Evolutionary conservation across 2,888 invertebrate species (phyloP), one percentile per base, ranked within the genome.

Genomic region (Tetragonisca angustula): DNA sequence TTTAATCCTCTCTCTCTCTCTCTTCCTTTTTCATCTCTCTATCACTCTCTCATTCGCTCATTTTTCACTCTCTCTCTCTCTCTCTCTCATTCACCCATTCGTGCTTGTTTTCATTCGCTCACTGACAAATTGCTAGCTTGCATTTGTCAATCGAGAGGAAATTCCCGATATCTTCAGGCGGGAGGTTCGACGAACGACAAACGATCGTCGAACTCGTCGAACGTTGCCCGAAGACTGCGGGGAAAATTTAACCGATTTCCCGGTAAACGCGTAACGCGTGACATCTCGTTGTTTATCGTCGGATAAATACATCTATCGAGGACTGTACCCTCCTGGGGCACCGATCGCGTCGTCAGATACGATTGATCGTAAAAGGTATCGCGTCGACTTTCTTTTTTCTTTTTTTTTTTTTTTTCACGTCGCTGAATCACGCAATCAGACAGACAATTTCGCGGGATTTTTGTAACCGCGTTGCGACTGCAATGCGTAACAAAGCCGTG

Each of bases 291-390:
- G 81, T 83, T 87, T 77, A 83, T 88, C 86, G 83, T 83, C 76
- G 86, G 85, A 83, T 73, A 74, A 36, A 73, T 64, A 52, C 6
- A 32, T 43, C 43, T 13, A 84, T 84, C 77, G 81, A 54, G 59
- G 56, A 56, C 71, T 61, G 54, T 65, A 85, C 91, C 91, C 90
- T 69, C 91, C 90, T 88, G 90, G 90, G 90, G 90, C 70, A 52
- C 72, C 64, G 78, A 74, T 61, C 56, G 61, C 76, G 50, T 79
- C 64, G 67, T 52, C 76, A 70, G 62, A 74, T 76, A 78, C 72
- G 56, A 83, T 79, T 71, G 83, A 81, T 80, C 75, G 73, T 81
- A 78, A 81, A 83, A 82, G n/a, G 2, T 43, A 59, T 59, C 67
- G 49, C 32, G 21, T 32, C 52, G 13, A 19, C 64, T 64, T 11